phyloP scores from a whole-genome alignment of 2,797 vertebrate genomes.

The Pagetopsis macropterus region DNA sequence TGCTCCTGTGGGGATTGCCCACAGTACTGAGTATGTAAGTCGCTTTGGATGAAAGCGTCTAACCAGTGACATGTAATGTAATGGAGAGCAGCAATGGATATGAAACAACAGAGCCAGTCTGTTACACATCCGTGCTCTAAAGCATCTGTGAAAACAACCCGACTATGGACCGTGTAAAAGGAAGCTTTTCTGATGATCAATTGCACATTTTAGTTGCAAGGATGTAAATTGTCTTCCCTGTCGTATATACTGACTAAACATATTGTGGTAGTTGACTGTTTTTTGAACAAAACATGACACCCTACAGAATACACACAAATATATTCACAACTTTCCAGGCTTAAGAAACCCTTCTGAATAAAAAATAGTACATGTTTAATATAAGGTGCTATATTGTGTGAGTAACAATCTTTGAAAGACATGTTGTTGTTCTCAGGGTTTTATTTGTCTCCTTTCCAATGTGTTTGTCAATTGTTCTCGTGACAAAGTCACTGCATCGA shows the following conservation, averaged over 20 bases:
- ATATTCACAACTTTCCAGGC: conserved; percentile 1
- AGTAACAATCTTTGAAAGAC: background rate
- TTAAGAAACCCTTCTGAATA: background rate
- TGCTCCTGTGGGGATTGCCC: too few species aligned
- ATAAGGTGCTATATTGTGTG: background rate
- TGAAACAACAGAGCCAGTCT: conserved; percentile 39
- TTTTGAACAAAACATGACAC: too few species aligned
- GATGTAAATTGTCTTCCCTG: background rate
- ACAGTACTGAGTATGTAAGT: too few species aligned
- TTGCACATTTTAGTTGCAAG: background rate
- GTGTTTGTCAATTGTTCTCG: conserved; percentile 8
- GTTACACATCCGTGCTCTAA: conserved; percentile 9
- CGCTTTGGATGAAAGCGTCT: too few species aligned
- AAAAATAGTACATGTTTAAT: background rate
- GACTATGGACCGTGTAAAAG: background rate
- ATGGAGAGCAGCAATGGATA: conserved; percentile 31
- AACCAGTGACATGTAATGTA: too few species aligned
- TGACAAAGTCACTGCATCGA: conserved; percentile 32
- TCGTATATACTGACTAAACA: too few species aligned
- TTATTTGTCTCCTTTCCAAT: background rate
- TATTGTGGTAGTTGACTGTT: background rate
- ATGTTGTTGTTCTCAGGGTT: background rate
- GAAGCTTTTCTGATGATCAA: background rate
- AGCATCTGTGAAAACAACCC: background rate
- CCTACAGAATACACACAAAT: background rate